These are phyloP conservation scores for Onychomys torridus DNA, from an alignment of 2,797 vertebrate species.

Conservation along the genomic window DNA sequence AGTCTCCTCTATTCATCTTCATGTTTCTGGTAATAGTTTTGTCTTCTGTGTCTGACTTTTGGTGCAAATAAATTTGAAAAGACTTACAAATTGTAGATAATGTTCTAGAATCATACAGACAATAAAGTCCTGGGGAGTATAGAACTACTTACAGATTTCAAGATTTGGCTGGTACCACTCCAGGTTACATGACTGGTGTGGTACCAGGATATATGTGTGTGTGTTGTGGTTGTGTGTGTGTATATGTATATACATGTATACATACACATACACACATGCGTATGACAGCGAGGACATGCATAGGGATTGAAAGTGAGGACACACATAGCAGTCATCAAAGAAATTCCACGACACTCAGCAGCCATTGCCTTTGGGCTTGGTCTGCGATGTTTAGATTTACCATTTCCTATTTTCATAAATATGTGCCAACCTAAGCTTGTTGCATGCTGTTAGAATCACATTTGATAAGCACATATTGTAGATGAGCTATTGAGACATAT, in stretches of 20 bases:
- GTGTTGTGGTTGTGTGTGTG: neutral
- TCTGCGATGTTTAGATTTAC: neutral
- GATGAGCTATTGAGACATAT: neutral
- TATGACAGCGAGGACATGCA: neutral
- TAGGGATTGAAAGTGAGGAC: neutral
- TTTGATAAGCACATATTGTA: neutral
- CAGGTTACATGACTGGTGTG: neutral
- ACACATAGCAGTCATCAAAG: neutral
- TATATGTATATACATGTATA: too few relatives aligned
- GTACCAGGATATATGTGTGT: neutral
- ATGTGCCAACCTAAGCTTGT: neutral
- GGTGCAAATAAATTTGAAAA: conserved; percentile 36
- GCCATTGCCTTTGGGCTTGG: neutral
- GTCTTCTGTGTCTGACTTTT: conserved; percentile 34
- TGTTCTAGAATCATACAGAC: neutral
- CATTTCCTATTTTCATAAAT: neutral
- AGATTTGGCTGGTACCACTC: neutral
- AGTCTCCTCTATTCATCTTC: neutral
- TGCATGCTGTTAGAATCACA: neutral
- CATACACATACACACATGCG: neutral
- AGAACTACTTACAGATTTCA: conserved; percentile 22
- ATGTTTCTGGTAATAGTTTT: conserved; percentile 1
- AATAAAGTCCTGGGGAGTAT: neutral
- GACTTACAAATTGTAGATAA: neutral
- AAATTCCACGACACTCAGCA: neutral